phyloP scores from a whole-genome alignment of 1,140 invertebrate genomes.

The Drosophila rufa region DNA sequence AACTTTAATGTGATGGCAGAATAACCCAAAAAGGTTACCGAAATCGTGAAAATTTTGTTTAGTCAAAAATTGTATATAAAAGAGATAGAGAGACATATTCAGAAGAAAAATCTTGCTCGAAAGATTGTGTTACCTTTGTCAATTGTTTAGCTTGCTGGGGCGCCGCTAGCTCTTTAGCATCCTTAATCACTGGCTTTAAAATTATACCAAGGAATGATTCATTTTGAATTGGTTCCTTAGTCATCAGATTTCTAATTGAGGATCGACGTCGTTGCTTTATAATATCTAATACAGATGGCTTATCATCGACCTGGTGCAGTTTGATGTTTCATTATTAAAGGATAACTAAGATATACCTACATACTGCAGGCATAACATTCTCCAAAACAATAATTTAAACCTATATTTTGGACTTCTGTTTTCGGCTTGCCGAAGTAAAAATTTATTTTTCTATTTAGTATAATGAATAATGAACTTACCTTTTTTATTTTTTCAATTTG shows the following conservation, averaged over 20 bases:
- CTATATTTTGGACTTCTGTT: neutral
- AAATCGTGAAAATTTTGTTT: neutral
- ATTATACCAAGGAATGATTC: slow-evolving; percentile 87
- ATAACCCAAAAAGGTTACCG: neutral
- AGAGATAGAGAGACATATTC: neutral
- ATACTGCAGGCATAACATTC: neutral
- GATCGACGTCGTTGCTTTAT: slow-evolving; percentile 78
- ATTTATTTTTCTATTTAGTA: neutral
- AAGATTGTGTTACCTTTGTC: slow-evolving; percentile 69
- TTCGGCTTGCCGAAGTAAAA: slow-evolving; percentile 5
- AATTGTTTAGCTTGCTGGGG: slow-evolving; percentile 85
- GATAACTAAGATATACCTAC: neutral
- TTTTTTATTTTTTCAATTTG: neutral
- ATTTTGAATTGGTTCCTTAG: slow-evolving; percentile 79
- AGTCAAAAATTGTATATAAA: neutral
- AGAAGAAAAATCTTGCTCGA: neutral
- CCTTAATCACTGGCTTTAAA: slow-evolving; percentile 87
- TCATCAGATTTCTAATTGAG: slow-evolving; percentile 71
- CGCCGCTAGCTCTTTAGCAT: slow-evolving; percentile 85
- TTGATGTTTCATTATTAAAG: slow-evolving; percentile 3
- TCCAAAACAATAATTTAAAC: neutral
- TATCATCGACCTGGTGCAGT: slow-evolving; percentile 49
- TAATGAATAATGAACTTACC: neutral
- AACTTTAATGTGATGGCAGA: slow-evolving; percentile 5
- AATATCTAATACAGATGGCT: slow-evolving; percentile 68